These are phyloP conservation scores for Oxystoma pomonae DNA, from an alignment of 2,888 invertebrate genomes.

Conservation along the genomic window DNA sequence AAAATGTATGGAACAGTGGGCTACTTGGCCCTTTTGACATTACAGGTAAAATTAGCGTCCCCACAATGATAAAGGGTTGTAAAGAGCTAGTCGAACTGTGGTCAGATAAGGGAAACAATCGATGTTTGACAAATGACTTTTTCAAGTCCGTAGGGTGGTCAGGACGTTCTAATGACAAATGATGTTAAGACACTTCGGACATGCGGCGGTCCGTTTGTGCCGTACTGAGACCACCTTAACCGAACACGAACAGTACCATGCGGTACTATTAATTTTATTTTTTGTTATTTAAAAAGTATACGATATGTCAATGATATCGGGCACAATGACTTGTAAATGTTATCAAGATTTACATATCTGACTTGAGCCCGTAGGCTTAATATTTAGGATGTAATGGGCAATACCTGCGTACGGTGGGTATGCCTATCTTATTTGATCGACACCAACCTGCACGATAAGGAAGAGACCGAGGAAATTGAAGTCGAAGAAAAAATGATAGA, in stretches of 20 bases:
- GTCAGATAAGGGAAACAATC: conserved; percentile 43
- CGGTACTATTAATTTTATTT: conserved; percentile 38
- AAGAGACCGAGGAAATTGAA: no score
- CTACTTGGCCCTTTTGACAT: no score
- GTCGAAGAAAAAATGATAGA: no score
- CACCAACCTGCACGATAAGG: no score
- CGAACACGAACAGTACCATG: conserved; percentile 33
- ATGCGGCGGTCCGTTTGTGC: conserved; percentile 38
- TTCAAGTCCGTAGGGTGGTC: conserved; percentile 46
- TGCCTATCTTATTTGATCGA: no score
- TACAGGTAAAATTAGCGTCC: no score
- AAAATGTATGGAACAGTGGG: no score
- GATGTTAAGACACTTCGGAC: conserved; percentile 44
- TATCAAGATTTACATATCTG: not conserved
- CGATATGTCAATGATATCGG: conserved; percentile 33
- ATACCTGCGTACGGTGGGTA: conserved; percentile 21
- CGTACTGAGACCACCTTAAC: conserved; percentile 44
- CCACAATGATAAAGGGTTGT: conserved; percentile 41
- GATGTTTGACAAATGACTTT: conserved; percentile 48
- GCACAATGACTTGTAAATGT: conserved; percentile 6
- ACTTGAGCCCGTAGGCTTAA: not conserved
- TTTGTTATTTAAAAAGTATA: conserved; percentile 31
- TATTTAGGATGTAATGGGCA: conserved; percentile 3
- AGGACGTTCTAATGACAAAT: conserved; percentile 46
- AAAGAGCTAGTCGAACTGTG: conserved; percentile 32